Base-by-base conservation (phyloP, 2,888 invertebrate species). In the Leptinotarsa tumamoca region DNA sequence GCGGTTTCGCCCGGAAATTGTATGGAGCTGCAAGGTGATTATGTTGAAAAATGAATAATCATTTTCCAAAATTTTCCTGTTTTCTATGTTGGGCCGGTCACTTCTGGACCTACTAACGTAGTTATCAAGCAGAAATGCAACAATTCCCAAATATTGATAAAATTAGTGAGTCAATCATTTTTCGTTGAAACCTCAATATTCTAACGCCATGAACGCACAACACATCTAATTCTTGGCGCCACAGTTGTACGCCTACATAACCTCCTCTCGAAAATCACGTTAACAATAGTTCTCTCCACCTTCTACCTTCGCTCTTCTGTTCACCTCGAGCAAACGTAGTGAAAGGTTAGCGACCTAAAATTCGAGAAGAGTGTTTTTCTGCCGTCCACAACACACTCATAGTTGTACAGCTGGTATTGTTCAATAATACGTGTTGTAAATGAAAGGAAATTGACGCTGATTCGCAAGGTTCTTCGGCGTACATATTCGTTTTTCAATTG, bases 291-390 rank as follows among this genome's bases (percentile, higher is more conserved):
- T 43, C 63, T 33, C 63, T 33, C 58, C 58, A 14, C 52, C 52
- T 52, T 18, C 18, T 7, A 33, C 63, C 43, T 33, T 63, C 63
- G 43, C 43, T 43, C 33, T 63, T 33, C n/a, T n/a, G 63, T 63
- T 63, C 63, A 63, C 63, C 63, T 63, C 33, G 63, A 33, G n/a
- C 63, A 43, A 63, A 63, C 63, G 63, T 7, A 63, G 63, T 63
- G 63, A 63, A 63, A 63, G 63, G 63, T 63, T 33, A 63, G n/a
- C 63, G 63, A 63, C 63, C 63, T 63, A 63, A 63, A 63, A 63
- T 63, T 58, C 58, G 58, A 58, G 21, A 23, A 58, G 58, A 58
- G 21, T 27, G 27, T 58, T 27, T 58, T 27, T 58, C 58, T 58
- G 21, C 58, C 14, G 58, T 21, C 4, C 63, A 33, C 63, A 63